Percentiles rank a stretch among this genome's conserved stretches.
Evolutionary conservation across 2,888 invertebrate species (phyloP).

Genomic region (Deilephila elpenor): DNA sequence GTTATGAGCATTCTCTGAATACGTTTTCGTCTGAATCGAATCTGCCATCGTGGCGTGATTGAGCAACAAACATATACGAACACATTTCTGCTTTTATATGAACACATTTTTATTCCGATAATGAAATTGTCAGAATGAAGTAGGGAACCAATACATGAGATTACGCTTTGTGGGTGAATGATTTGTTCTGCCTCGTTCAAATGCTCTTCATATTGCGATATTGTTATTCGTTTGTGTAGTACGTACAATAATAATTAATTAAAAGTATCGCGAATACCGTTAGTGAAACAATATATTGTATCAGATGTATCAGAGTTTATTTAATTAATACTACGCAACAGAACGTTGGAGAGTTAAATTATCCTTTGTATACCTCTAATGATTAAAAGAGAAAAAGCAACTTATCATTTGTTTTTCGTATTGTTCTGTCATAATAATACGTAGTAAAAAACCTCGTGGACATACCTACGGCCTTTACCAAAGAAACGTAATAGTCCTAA

Average conservation of each 20-base stretch:
- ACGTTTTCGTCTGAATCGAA: constrained; percentile 25
- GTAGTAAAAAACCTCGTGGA: background rate
- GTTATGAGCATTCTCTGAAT: constrained; percentile 21
- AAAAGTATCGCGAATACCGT: background rate
- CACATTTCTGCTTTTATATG: constrained; percentile 21
- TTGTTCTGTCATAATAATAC: background rate
- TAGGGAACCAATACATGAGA: constrained; percentile 12
- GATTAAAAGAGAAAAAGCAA: no score
- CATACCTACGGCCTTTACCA: background rate
- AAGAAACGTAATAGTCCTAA: background rate
- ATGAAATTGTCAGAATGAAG: constrained; percentile 23
- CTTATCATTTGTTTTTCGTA: no score
- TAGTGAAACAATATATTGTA: no score
- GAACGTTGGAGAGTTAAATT: no score
- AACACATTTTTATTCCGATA: constrained; percentile 4
- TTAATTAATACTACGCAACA: no score
- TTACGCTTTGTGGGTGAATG: background rate
- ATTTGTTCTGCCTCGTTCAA: background rate
- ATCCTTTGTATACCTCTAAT: no score
- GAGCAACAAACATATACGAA: constrained; percentile 14
- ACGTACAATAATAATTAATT: background rate
- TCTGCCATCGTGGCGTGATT: constrained; percentile 17
- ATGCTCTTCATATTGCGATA: background rate
- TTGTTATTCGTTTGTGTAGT: background rate
- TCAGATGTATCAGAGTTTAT: no score